A percentile compares a stretch with the other conserved stretches of the same genome.
These are phyloP conservation scores for Ceyx erithaca DNA, from an alignment of 2,797 vertebrate genomes.

Conservation along the genomic window DNA sequence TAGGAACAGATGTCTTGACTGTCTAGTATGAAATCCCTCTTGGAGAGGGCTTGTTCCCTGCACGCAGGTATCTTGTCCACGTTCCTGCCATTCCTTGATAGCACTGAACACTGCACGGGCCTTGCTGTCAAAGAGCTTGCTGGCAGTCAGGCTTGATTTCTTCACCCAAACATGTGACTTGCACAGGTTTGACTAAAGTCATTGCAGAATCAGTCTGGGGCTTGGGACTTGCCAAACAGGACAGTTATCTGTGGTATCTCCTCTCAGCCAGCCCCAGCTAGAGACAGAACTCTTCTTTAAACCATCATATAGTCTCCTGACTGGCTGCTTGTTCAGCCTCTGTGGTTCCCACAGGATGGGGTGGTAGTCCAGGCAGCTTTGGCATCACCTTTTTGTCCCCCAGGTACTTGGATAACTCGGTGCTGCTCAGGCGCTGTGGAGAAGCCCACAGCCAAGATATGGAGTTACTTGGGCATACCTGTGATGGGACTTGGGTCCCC, in stretches of 20 bases:
- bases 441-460: background rate
- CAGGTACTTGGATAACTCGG: background rate
- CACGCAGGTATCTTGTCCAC: background rate
- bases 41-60: background rate
- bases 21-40: background rate
- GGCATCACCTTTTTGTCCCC: background rate
- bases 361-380: background rate
- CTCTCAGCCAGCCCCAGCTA: background rate
- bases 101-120: background rate
- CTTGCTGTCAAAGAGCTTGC: background rate
- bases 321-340: background rate
- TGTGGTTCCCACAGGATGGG: background rate
- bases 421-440: background rate
- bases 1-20: background rate
- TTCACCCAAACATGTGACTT: background rate
- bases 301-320: background rate
- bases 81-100: background rate
- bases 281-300: background rate
- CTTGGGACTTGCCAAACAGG: slow-evolving; percentile 40
- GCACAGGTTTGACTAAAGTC: slow-evolving; percentile 37
- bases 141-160: slow-evolving; percentile 31
- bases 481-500: background rate
- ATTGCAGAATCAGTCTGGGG: slow-evolving; percentile 42
- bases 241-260: slow-evolving; percentile 34
- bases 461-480: background rate